Evolutionary conservation across 2,888 invertebrate genomes (phyloP), one percentile per base, ranked within the genome.

Genomic region (Leptopilina drosophilae): DNA sequence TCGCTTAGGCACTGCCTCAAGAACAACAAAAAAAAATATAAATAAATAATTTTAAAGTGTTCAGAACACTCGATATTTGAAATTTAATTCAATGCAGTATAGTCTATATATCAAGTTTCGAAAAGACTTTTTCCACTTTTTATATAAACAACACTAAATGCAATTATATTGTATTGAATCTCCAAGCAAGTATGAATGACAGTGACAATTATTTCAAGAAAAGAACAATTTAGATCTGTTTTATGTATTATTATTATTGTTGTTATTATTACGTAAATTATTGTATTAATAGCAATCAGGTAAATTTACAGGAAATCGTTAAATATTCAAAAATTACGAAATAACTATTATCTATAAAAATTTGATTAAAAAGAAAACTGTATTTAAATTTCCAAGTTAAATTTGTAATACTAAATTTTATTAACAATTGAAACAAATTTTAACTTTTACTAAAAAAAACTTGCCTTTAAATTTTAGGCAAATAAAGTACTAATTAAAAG

Each of bases 1-100:
- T 64, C 64, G 64, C 64, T 64, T 64, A 64, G 40, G 40, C 64
- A 64, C 40, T 64, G 64, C 64, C 64, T 64, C 64, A 14, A 62
- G 0, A 33, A 20, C 20, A 20, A 20, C 1, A 33, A 33, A 33
- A 33, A 33, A 33, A 33, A 33, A 33, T 33, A 33, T 33, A 33
- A 33, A 4, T 2, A 33, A 49, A 49, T 49, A 49, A 49, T 49
- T 49, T 64, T 33, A 6, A 64, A 40, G 64, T 64, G 40, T 12
- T 33, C 3, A 33, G 12, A 64, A 64, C 64, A 62, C 64, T 26
- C 46, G 64, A 64, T 33, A 11, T 12, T 64, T 64, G 5, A 64
- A 64, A 64, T 14, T 12, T 12, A 64, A 64, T 62, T 62, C 62
- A 62, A 62, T 62, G 64, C 40, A 64, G 64, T 26, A 64, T 64